These are phyloP conservation scores for Rhinichthys klamathensis DNA, from an alignment of 2,113 vertebrate species.

Conservation along the genomic window DNA sequence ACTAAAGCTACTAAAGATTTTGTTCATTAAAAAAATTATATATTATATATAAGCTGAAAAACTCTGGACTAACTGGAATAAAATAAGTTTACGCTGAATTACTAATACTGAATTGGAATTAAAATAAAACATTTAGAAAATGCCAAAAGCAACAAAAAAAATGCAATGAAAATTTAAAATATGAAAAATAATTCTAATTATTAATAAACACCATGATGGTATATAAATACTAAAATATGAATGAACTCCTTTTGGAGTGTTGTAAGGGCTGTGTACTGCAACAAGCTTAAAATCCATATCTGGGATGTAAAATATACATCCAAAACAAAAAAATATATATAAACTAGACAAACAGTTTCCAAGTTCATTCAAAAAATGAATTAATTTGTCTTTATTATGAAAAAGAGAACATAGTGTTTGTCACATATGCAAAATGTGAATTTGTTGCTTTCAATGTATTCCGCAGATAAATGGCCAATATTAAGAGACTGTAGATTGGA, in stretches of 20 bases:
- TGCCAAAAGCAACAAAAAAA: too few relatives aligned
- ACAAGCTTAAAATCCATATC: neutral
- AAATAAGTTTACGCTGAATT: too few relatives aligned
- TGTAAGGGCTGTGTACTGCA: neutral
- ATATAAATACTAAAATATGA: neutral
- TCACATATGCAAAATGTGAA: slow-evolving; percentile 64
- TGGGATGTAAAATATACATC: neutral
- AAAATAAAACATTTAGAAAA: neutral
- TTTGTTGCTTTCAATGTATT: slow-evolving; percentile 61
- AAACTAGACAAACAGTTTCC: slow-evolving; percentile 47
- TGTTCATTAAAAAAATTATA: neutral
- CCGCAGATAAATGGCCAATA: slow-evolving; percentile 62
- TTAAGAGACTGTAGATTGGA: slow-evolving; percentile 64
- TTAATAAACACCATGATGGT: neutral
- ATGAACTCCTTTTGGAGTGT: neutral
- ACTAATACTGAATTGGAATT: too few relatives aligned
- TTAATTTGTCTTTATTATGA: slow-evolving; percentile 74
- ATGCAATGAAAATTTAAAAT: neutral
- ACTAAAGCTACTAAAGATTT: neutral
- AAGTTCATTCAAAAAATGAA: slow-evolving; percentile 62
- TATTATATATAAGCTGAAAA: too few relatives aligned
- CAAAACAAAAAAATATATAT: slow-evolving; percentile 6
- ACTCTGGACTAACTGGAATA: too few relatives aligned
- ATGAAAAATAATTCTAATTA: neutral
- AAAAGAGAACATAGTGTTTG: slow-evolving; percentile 72